A percentile compares a stretch with the other conserved stretches of the same genome.
phyloP scores from a whole-genome alignment of 2,113 vertebrate species.

The Scophthalmus maximus region DNA sequence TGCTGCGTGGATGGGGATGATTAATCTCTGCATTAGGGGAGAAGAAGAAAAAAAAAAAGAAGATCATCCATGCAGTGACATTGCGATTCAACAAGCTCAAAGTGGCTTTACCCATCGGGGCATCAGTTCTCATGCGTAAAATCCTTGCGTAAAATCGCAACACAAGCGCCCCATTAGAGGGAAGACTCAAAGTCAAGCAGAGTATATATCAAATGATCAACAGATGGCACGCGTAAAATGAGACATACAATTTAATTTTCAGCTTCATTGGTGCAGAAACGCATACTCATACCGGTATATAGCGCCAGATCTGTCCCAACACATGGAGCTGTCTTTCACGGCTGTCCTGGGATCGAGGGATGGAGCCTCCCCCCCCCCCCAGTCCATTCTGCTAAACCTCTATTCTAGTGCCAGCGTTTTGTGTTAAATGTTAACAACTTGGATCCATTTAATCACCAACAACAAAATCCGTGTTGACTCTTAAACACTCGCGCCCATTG shows the following conservation, averaged over 20 bases:
- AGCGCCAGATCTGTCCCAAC: conserved; percentile 11
- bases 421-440: conserved; percentile 90
- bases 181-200: neutral
- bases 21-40: conserved; percentile 32
- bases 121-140: conserved; percentile 10
- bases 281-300: neutral
- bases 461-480: conserved; percentile 89
- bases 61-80: conserved; percentile 21
- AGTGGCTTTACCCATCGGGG: neutral
- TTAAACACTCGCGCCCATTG: conserved; percentile 88
- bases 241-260: neutral
- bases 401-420: conserved; percentile 87
- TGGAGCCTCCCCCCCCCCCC: too few relatives aligned
- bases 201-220: neutral
- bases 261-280: neutral
- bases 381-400: conserved; percentile 71
- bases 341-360: too few relatives aligned
- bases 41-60: too few relatives aligned
- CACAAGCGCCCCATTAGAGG: neutral
- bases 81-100: conserved; percentile 30
- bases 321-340: conserved; percentile 26
- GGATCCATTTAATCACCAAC: conserved; percentile 84
- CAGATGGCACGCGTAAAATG: accelerated
- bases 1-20: conserved; percentile 19
- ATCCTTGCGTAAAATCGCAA: conserved; percentile 4